Conservation (phyloP, 2,113 vertebrate genomes). For the Microtus pennsylvanicus region DNA sequence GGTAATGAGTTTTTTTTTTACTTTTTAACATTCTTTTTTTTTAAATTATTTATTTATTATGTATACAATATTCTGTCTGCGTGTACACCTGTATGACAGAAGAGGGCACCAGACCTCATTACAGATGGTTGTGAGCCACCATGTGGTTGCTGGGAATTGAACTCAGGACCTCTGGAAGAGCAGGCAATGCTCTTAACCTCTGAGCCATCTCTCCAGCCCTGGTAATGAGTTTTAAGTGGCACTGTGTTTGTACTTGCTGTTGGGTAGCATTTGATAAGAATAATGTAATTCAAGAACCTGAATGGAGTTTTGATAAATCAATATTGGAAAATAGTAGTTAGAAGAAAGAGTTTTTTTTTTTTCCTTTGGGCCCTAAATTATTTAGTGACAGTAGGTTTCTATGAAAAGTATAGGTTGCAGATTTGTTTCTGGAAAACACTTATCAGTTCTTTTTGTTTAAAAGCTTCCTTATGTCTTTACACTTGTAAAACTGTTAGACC, state of each 20-base stretch:
- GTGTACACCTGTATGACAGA: too few species aligned
- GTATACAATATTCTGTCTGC: too few species aligned
- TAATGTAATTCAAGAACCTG: background rate
- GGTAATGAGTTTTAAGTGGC: constrained; percentile 23
- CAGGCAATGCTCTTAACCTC: too few species aligned
- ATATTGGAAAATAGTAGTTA: constrained; percentile 65
- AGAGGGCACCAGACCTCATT: too few species aligned
- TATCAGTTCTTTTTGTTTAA: constrained; percentile 11
- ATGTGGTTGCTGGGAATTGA: too few species aligned
- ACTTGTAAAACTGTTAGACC: background rate
- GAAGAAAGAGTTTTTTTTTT: constrained; percentile 65
- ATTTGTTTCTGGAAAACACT: constrained; percentile 26
- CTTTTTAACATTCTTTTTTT: too few species aligned
- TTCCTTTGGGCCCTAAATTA: background rate
- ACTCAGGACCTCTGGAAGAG: too few species aligned
- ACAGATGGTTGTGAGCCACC: too few species aligned
- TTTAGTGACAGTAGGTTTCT: background rate
- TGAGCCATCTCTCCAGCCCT: too few species aligned
- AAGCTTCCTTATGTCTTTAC: background rate
- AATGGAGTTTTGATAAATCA: constrained; percentile 38
- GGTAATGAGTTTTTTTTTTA: background rate
- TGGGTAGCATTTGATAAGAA: constrained; percentile 52
- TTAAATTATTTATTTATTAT: too few species aligned
- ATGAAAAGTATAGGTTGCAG: constrained; percentile 36
- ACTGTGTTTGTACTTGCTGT: background rate